Conservation (phyloP, 2,113 vertebrate genomes). For the Psittacula cyanocephala region DNA sequence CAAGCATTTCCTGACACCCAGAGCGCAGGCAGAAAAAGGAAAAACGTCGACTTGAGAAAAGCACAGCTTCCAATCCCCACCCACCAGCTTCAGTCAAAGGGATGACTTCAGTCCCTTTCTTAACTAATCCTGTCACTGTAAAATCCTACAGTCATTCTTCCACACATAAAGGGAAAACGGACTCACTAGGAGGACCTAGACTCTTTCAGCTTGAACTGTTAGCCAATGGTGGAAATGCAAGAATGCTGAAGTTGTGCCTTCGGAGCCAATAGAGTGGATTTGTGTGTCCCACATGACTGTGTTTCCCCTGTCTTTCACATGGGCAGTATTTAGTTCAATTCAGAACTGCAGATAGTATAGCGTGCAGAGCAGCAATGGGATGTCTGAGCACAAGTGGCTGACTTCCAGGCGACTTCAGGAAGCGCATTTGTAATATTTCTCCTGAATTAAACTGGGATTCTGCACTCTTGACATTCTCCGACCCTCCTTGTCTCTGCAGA, state of each 20-base stretch:
- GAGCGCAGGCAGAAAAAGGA: constrained; percentile 50
- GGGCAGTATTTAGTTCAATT: constrained; percentile 81
- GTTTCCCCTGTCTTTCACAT: constrained; percentile 80
- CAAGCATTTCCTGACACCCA: constrained; percentile 48
- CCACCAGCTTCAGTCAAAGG: constrained; percentile 64
- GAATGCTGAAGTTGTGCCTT: constrained; percentile 76
- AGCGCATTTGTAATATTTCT: constrained; percentile 38
- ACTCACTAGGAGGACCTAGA: constrained; percentile 71
- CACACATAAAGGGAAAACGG: constrained; percentile 75
- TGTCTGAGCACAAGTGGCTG: constrained; percentile 70
- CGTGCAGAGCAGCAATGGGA: constrained; percentile 77
- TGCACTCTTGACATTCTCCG: constrained; percentile 59
- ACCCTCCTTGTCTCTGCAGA: not conserved
- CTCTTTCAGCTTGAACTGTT: constrained; percentile 76
- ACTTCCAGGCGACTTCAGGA: constrained; percentile 61
- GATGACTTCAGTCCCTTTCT: constrained; percentile 71
- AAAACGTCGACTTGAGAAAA: constrained; percentile 42
- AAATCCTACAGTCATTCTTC: constrained; percentile 84
- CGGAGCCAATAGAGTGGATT: constrained; percentile 82
- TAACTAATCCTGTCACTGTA: constrained; percentile 77
- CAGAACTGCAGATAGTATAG: constrained; percentile 82
- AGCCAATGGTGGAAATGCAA: constrained; percentile 83
- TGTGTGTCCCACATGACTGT: constrained; percentile 83
- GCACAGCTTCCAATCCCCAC: constrained; percentile 65
- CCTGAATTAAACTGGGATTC: constrained; percentile 38